phyloP scores from a whole-genome alignment of 2,888 invertebrate species.

The Leptopterna dolabrata region DNA sequence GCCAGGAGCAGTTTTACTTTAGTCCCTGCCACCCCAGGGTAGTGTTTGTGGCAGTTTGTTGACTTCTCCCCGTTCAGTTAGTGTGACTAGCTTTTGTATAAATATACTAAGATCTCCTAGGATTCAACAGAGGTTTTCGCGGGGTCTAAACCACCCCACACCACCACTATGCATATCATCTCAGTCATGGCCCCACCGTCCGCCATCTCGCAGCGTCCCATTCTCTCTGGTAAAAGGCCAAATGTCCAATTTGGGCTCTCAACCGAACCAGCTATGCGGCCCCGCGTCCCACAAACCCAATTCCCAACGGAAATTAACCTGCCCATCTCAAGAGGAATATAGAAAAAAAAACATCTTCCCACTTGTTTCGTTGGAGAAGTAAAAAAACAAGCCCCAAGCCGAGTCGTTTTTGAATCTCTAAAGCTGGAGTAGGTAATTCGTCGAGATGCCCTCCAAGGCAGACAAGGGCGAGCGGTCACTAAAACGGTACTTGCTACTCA shows the following conservation, averaged over 20 bases:
- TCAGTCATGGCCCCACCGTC: no score
- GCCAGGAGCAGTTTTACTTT: no score
- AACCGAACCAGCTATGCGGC: not conserved
- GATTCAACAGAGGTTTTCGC: no score
- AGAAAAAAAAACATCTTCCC: not conserved
- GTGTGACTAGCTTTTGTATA: no score
- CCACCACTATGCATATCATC: no score
- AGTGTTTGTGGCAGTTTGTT: no score
- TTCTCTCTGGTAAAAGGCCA: not conserved
- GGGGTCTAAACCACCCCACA: no score
- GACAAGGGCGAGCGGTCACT: constrained; percentile 22
- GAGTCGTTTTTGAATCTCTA: not conserved
- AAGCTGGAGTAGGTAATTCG: not conserved
- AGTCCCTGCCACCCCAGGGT: no score
- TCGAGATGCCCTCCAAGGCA: not conserved
- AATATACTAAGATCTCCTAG: no score
- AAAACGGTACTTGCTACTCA: constrained; percentile 38
- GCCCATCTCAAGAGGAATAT: not conserved
- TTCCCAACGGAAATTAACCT: not conserved
- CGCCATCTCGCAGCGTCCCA: not conserved
- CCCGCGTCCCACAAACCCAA: not conserved
- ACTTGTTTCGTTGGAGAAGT: not conserved
- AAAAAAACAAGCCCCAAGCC: not conserved
- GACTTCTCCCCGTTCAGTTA: no score
- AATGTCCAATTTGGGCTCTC: not conserved